Base-by-base conservation (phyloP, 2,888 invertebrate genomes). In the Himalopsyche kuldschensis region DNA sequence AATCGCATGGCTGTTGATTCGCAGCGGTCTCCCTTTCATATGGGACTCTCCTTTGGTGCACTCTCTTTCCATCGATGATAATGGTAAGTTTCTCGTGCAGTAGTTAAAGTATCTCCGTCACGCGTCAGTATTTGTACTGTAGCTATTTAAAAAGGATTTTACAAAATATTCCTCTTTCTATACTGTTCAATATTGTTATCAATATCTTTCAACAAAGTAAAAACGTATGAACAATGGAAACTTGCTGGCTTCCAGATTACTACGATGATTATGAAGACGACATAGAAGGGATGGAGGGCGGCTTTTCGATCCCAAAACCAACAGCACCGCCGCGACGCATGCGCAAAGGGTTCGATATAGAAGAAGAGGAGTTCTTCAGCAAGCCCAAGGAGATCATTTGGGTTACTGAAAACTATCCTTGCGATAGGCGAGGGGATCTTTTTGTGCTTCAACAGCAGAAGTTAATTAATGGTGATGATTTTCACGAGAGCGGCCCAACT, bases 371-470 rank as follows among this genome's bases (percentile, higher is more conserved):
- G 86, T 90, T 91, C 78, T 87, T 88, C 79, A 85, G 85, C 86
- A 88, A 89, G 35, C 88, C 88, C 83, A 88, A 88, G n/a, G 87
- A 88, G 76, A 88, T 88, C 78, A 86, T 88, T 84, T 89, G 87
- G 85, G 87, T 83, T 79, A 85, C 83, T 48, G 88, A 88, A 78
- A 90, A 88, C 20, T 92, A 93, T 87, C 93, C 96, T 1, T 97
- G 97, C 89, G 97, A 97, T 89, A 94, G 94, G 88, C 92, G 93
- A 85, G 93, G 94, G 83, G 93, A 93, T 47, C 90, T 97, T 3
- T 97, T 94, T 88, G 93, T 94, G 79, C 89, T 95, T 86, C 93
- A 95, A 86, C 94, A 94, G 86, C 90, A 91, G 1, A 90, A 91
- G 83, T 92, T 93, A 86, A 89, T 92, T 84, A 84, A 86, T 69